Base-by-base conservation (phyloP, 2,888 invertebrate genomes). In the Tiliacea citrago region DNA sequence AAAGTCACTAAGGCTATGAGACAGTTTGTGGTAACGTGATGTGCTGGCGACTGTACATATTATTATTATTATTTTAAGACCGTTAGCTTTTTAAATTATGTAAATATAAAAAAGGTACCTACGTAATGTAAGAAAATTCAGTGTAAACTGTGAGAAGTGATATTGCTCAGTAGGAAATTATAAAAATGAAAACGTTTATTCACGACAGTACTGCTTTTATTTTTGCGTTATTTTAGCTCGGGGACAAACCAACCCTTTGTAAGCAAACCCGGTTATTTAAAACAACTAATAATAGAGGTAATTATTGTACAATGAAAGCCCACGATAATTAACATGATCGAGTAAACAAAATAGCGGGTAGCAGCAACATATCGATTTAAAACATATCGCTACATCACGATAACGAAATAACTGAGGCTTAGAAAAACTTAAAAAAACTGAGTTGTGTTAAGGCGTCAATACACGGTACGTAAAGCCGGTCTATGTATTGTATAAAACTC, bases 371-470 rank as follows among this genome's bases (percentile, higher is more conserved):
- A 79, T 83, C 79, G 82, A 80, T 83, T 75, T 66, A 60, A 72
- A 79, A 75, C 53, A 58, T 86, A 88, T 85, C 85, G 79, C 60
- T 35, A 55, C 63, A 87, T 86, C 84, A 71, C 77, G 81, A 83
- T 87, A 83, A 85, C 77, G 70, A 85, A 79, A 83, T 84, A 82
- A 86, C 79, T 83, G 62, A 55, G 42, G 75, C 69, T 80, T 71
- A 80, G 68, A 71, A 86, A 84, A 86, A 84, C 73, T 66, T 68
- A 72, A n/a, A n/a, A n/a, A n/a, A 61, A 71, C 71, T 60, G 68
- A 58, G 57, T 53, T 49, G 7, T 12, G n/a, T 83, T 65, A 84
- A 60, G 86, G 63, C 16, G 57, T 8, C 13, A 13, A 45, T 45
- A 83, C 76, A 84, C 55, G 29, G 18, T 7, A 42, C 39, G 3